Percentiles rank a stretch among this genome's conserved stretches.
Conservation (phyloP, 2,888 invertebrate species). For the Idaea biselata region DNA sequence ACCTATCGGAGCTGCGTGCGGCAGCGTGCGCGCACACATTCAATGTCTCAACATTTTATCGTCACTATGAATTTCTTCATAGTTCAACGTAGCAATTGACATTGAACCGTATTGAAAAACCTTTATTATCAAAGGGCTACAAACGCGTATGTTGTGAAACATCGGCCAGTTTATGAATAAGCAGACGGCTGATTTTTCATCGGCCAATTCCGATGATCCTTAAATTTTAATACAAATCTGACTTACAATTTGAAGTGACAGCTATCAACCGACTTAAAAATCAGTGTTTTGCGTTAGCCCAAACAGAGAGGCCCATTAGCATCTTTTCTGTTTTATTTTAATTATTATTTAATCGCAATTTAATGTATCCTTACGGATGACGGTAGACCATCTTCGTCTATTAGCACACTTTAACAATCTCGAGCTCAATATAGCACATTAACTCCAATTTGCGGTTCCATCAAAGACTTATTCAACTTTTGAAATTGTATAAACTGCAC, state of each 20-base stretch:
- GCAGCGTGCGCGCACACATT: slow-evolving; percentile 42
- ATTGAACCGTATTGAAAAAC: slow-evolving; percentile 71
- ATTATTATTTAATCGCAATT: slow-evolving; percentile 67
- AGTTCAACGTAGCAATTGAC: slow-evolving; percentile 57
- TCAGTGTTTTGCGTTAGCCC: slow-evolving; percentile 44
- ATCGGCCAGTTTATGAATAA: slow-evolving; percentile 8
- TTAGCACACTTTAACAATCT: slow-evolving; percentile 59
- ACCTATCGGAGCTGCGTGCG: slow-evolving; percentile 23
- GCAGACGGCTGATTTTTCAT: neutral
- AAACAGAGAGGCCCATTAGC: slow-evolving; percentile 50
- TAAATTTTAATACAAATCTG: too few species aligned
- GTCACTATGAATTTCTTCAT: slow-evolving; percentile 63
- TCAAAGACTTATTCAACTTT: slow-evolving; percentile 35
- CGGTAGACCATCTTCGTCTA: slow-evolving; percentile 45
- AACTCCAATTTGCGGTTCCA: slow-evolving; percentile 35
- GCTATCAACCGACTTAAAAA: too few species aligned
- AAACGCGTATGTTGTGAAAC: slow-evolving; percentile 64
- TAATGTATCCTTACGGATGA: slow-evolving; percentile 56
- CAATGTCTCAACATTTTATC: slow-evolving; percentile 48
- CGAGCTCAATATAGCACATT: slow-evolving; percentile 44
- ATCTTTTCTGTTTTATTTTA: slow-evolving; percentile 52
- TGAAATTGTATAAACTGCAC: slow-evolving; percentile 31
- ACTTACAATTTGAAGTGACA: too few species aligned
- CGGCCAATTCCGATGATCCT: neutral
- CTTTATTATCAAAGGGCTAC: slow-evolving; percentile 65